Base-by-base conservation (phyloP, 2,888 invertebrate species). In the Latrodectus hesperus region DNA sequence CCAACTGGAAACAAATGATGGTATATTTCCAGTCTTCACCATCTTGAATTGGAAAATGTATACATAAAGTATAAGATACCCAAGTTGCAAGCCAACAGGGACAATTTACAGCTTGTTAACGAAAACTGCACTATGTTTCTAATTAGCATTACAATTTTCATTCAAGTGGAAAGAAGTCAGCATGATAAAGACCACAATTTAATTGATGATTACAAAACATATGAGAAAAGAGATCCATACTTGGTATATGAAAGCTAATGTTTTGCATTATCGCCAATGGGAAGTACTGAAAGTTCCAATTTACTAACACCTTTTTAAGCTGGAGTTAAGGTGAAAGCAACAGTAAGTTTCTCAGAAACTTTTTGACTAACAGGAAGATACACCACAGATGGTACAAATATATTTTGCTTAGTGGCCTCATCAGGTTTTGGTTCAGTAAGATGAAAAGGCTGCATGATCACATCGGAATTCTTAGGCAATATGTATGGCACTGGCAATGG, bases 391-490 rank as follows among this genome's bases (percentile, higher is more conserved):
- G 98, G 96, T 91, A 97, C 95, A 93, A 98, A 96, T 92, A 95
- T 95, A 89, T 92, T 92, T 87, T 90, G 89, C 76, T 90, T 88
- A 49, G 89, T 73, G 17, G 86, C 90, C 65, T 88, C 85, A 22
- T 89, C 84, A 14, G 88, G 76, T 80, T 88, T 84, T 67, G 90
- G 89, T 90, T 96, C 96, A 93, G 95, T 94, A 91, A 97, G 94
- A 91, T 97, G 94, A 93, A 98, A 98, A 88, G 98, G 96, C 94
- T 98, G 98, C 97, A 98, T 98, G 90, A 96, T 95, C 91, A 96
- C 95, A 51, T 91, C 90, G 60, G 90, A 88, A 78, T 91, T 90
- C 89, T 91, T 91, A 22, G 92, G 92, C 84, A 92, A 91, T 77
- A 91, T 92, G 83, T 92, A 91, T 76, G 91, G 91, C 89, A 91